Percentiles rank a stretch among this genome's conserved stretches.
Conservation (phyloP, 2,797 vertebrate species). For the Lepilemur ruficaudatus region DNA sequence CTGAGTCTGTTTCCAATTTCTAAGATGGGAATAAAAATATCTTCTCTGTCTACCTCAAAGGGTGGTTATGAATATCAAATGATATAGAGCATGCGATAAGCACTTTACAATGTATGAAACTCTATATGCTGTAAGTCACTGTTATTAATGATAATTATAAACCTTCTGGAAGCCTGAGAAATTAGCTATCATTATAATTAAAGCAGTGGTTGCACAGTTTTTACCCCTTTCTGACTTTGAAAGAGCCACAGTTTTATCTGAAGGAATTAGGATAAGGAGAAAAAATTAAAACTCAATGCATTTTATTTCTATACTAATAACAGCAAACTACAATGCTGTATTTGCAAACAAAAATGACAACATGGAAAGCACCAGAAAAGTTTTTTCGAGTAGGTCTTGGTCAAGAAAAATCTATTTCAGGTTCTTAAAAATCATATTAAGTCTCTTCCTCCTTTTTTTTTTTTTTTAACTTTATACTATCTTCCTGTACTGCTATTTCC, state of each 20-base stretch:
- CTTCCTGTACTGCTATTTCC: background rate
- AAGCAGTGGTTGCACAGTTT: background rate
- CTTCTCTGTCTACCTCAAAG: background rate
- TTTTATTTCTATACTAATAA: background rate
- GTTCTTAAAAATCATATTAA: background rate
- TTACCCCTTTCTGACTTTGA: background rate
- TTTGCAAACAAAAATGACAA: background rate
- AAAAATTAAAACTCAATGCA: background rate
- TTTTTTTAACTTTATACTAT: background rate
- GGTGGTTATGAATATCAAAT: background rate
- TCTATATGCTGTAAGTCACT: too few species aligned
- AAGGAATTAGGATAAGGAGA: background rate
- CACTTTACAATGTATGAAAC: background rate
- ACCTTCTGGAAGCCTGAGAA: background rate
- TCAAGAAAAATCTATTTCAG: background rate
- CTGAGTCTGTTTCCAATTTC: background rate
- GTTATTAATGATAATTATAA: background rate
- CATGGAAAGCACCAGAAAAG: background rate
- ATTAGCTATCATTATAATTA: background rate
- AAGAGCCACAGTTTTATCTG: background rate
- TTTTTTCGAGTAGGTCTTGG: background rate
- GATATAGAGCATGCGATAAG: accelerated
- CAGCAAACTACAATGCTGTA: background rate
- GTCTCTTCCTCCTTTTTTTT: too few species aligned
- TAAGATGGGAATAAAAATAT: background rate